Conservation (phyloP, 2,113 vertebrate genomes). For the Zapornia atra region DNA sequence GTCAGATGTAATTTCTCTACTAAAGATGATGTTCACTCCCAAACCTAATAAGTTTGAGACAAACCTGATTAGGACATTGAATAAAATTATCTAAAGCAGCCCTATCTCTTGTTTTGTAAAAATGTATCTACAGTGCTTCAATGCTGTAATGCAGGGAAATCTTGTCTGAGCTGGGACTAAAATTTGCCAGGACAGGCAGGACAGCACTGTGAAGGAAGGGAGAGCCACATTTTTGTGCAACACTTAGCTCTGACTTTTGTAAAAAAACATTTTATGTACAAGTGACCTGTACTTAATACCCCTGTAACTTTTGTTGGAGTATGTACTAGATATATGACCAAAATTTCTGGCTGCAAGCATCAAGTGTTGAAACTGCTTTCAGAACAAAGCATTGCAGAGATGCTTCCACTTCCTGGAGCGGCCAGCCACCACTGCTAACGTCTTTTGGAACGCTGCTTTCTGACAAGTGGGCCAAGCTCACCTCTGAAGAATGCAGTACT, state of each 20-base stretch:
- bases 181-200: slow-evolving; percentile 4
- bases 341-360: neutral
- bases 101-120: neutral
- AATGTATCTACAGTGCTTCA: neutral
- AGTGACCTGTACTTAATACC: neutral
- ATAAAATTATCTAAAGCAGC: neutral
- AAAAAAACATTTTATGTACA: neutral
- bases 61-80: neutral
- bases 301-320: neutral
- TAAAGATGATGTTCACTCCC: neutral
- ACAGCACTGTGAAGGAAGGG: neutral
- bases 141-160: neutral
- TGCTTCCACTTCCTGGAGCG: neutral
- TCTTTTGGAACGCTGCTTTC: neutral
- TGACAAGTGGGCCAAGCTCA: neutral
- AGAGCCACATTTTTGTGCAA: neutral
- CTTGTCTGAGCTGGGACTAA: neutral
- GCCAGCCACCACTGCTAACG: neutral
- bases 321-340: neutral
- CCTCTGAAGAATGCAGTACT: neutral
- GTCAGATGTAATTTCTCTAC: neutral
- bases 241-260: neutral
- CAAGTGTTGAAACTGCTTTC: neutral
- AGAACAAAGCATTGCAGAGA: neutral
- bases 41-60: neutral